Base-by-base conservation (phyloP, 1,140 invertebrate species). In the Listronotus bonariensis region DNA sequence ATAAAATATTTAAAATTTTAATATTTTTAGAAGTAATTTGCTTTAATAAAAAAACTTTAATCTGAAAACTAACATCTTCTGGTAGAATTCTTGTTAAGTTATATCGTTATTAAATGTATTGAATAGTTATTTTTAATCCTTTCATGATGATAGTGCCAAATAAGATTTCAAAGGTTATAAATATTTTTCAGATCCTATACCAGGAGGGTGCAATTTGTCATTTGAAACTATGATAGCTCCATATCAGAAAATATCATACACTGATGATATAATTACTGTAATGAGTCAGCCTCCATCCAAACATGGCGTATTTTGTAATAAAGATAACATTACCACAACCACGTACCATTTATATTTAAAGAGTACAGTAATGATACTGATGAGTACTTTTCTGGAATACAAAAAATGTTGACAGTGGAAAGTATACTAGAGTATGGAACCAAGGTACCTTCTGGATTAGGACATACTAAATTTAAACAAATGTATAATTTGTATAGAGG, bases 151-250 rank as follows among this genome's bases (percentile, higher is more conserved):
- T 5, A 26, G 5, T 26, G 2, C 5, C 20, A 26, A 26, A 26
- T 3, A 26, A 26, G 5, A 26, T 26, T 26, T 26, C 20, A 26
- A 26, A 5, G 20, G 20, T 26, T 26, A 36, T 15, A 26, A 36
- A 18, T 17, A 38, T 42, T 5, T 15, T 63, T 70, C 77, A 91
- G 90, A 85, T 73, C 90, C 91, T 5, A 80, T 91, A 69, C 90
- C 90, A 42, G 91, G 91, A 61, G 90, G 88, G 32, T 92, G 90
- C 72, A 91, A 89, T 68, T 83, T 90, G 82, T 86, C 89, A 71
- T 87, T 86, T 68, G 75, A 83, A 42, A 77, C 86, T n/a, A 78
- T 84, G 71, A 83, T 82, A 61, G 84, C 88, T 15, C 89, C 91
- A 8, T 92, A 84, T 72, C 80, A 90, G 68, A 78, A 78, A 34